Evolutionary conservation across 2,797 vertebrate genomes (phyloP), one percentile per base, ranked within the genome.

Genomic region (Coendou prehensilis): DNA sequence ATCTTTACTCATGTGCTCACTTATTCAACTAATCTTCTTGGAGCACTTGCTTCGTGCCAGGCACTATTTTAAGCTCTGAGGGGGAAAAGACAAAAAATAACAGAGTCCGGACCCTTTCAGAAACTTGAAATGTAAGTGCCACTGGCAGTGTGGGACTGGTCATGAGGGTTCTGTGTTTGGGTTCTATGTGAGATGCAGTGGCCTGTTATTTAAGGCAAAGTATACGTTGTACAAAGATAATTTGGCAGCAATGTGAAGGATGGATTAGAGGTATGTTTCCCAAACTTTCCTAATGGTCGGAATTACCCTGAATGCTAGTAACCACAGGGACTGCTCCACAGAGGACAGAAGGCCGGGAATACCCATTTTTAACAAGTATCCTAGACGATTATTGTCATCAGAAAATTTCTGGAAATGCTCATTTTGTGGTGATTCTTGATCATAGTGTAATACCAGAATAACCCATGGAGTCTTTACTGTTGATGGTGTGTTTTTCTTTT

Each of bases 181-280:
- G 50, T 50, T 93, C 75, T 67, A 50, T 30, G 30, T 57, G 50
- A 93, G 28, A 63, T 15, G 56, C 56, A 69, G 23, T 47, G 8
- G 23, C 10, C 75, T 78, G 14, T 88, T 71, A 61, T 69, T 52
- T 63, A 69, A 85, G 41, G 11, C 47, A 52, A 87, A 73, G 69
- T 89, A 41, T 50, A 81, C 10, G 8, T 78, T 71, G 88, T 76
- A 86, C 26, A 91, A 75, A 93, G 83, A 64, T 89, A 59, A 15
- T 89, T 95, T 89, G 82, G 50, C 52, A 92, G 22, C 30, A 56
- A 64, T 20, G 9, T 30, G 26, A 69, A 86, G 59, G 64, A 67
- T 67, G 11, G 88, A 61, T 87, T 73, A 84, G 4, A 87, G 33
- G n/a, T 78, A 2, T 56, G 4, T 85, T 95, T 75, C 18, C n/a